Evolutionary conservation across 30 jellyfish, hydroid and myxozoan genomes (phyloP).

Genomic region (Turritopsis rubra): DNA sequence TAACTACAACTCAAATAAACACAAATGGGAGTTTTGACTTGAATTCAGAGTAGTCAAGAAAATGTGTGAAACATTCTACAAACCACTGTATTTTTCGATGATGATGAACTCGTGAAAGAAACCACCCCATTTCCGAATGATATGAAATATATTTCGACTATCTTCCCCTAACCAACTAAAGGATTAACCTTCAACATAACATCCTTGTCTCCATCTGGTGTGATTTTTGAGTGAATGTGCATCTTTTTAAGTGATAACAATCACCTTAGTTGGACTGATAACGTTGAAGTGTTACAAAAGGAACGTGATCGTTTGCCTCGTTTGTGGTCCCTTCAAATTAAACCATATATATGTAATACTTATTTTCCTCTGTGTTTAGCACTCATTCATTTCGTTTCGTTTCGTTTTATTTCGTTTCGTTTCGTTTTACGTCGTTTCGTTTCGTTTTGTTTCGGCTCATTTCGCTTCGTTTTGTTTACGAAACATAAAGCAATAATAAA

Average conservation of each 20-base stretch:
- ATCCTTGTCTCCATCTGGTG: background rate
- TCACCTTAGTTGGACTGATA: background rate
- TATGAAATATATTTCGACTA: background rate
- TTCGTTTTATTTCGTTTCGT: too few species aligned
- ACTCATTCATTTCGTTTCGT: background rate
- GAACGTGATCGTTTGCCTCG: background rate
- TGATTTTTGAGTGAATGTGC: background rate
- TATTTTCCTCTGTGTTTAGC: background rate
- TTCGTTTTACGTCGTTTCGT: too few species aligned
- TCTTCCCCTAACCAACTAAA: background rate
- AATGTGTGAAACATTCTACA: too few species aligned
- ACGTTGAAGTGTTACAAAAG: background rate
- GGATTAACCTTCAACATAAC: background rate
- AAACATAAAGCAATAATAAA: too few species aligned
- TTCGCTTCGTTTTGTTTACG: too few species aligned
- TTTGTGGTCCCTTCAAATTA: background rate
- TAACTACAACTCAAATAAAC: too few species aligned
- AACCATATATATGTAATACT: too few species aligned
- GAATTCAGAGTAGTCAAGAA: too few species aligned
- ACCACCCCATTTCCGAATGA: background rate
- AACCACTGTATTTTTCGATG: too few species aligned
- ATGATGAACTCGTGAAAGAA: background rate
- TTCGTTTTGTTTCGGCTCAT: too few species aligned
- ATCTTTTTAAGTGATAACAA: too few species aligned
- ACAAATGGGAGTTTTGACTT: too few species aligned